These are phyloP conservation scores for Narcine bancroftii DNA, from an alignment of 2,113 vertebrate species.

Conservation along the genomic window DNA sequence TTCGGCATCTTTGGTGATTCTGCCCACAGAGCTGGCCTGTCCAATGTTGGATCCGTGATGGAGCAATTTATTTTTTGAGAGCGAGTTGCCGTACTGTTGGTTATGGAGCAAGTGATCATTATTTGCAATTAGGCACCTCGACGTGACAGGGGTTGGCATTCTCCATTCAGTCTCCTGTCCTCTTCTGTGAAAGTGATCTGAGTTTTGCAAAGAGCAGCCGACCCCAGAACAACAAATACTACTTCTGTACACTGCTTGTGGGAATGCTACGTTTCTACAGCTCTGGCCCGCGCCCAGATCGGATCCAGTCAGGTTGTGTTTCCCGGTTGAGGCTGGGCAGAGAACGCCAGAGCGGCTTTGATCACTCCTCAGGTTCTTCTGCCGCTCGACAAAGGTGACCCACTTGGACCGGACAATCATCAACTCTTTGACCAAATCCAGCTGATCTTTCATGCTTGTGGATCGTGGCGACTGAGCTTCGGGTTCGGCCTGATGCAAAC, in stretches of 20 bases:
- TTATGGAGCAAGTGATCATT: neutral
- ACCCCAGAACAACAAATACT: constrained; percentile 57
- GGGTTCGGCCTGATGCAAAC: constrained; percentile 51
- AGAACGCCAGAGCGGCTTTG: constrained; percentile 42
- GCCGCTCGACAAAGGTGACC: constrained; percentile 47
- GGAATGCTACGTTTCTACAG: constrained; percentile 59
- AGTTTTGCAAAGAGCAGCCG: constrained; percentile 50
- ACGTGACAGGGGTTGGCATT: rapidly evolving
- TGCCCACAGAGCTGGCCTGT: neutral
- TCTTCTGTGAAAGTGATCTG: constrained; percentile 48
- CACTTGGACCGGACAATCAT: constrained; percentile 50
- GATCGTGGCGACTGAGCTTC: neutral
- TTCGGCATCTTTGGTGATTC: neutral
- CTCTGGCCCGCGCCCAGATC: constrained; percentile 42
- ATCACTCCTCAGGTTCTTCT: constrained; percentile 43
- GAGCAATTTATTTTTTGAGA: constrained; percentile 45
- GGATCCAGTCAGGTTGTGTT: constrained; percentile 15
- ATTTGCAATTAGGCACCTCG: constrained; percentile 37
- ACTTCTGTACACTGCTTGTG: constrained; percentile 71
- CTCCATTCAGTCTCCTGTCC: constrained; percentile 58
- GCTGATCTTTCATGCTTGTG: constrained; percentile 41
- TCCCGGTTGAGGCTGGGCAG: neutral
- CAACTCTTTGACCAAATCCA: constrained; percentile 45
- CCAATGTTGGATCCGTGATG: constrained; percentile 46
- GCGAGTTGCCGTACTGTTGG: constrained; percentile 41